phyloP scores from a whole-genome alignment of 2,888 invertebrate genomes.

The Allophyes oxyacanthae region DNA sequence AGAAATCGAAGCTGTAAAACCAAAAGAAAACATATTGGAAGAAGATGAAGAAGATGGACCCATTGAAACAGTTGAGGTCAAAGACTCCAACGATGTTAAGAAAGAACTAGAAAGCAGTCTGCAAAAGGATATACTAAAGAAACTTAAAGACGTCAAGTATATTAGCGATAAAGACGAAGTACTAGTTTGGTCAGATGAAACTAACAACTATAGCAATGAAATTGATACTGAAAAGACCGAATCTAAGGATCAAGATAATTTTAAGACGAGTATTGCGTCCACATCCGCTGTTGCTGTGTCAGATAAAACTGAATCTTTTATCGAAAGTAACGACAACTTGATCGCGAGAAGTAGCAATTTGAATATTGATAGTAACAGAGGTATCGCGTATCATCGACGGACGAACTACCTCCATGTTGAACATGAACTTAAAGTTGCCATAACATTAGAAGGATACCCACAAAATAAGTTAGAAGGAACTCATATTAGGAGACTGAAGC shows the following conservation, averaged over 20 bases:
- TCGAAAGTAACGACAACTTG: constrained; percentile 74
- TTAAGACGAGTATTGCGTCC: constrained; percentile 46
- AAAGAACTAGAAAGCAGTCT: constrained; percentile 61
- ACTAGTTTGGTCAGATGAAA: constrained; percentile 73
- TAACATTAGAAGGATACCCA: constrained; percentile 81
- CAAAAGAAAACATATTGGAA: constrained; percentile 17
- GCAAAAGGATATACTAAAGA: constrained; percentile 67
- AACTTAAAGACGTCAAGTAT: constrained; percentile 73
- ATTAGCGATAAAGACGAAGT: constrained; percentile 72
- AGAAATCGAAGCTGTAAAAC: constrained; percentile 29
- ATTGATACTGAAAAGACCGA: constrained; percentile 48
- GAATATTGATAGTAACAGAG: constrained; percentile 81
- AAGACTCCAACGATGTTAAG: constrained; percentile 42
- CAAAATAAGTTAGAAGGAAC: constrained; percentile 81
- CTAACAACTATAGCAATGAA: constrained; percentile 55
- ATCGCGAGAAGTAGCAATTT: constrained; percentile 72
- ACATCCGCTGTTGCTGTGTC: constrained; percentile 68
- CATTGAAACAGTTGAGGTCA: constrained; percentile 18
- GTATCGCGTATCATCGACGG: constrained; percentile 82
- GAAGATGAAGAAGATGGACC: constrained; percentile 32
- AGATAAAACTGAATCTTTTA: constrained; percentile 73
- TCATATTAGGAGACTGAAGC: constrained; percentile 78
- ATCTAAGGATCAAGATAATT: constrained; percentile 41
- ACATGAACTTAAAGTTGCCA: constrained; percentile 79
- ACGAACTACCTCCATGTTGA: constrained; percentile 84